Base-by-base conservation (phyloP, 2,797 vertebrate genomes). In the Sebastes elongatus region DNA sequence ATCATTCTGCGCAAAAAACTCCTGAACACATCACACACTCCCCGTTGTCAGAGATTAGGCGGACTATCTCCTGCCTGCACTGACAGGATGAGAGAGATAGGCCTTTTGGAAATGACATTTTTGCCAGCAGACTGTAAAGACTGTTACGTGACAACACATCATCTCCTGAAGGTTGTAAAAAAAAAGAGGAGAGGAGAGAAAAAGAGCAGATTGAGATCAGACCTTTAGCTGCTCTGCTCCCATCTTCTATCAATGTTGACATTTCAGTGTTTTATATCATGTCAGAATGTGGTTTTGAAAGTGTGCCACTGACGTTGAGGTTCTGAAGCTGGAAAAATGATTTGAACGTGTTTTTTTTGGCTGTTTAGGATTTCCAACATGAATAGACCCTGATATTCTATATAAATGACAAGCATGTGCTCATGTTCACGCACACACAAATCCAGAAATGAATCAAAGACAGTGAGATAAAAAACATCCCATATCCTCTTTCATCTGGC, bases 61-160 rank as follows among this genome's bases (percentile, higher is more conserved):
- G 10, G 42, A 18, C 76, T 88, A 92, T 94, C 91, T 90, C 53
- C 64, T 74, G 74, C 90, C 79, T 92, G 91, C 91, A 89, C 86
- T 93, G 93, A 94, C 93, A 87, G 86, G 89, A 86, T 78, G 72
- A 42, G 46, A 28, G 49, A 90, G 88, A 91, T 86, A 78, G 10
- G 25, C 49, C 62, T 74, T 60, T 89, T 86, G 71, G 59, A 90
- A 88, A 91, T 83, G 73, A 76, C 92, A 95, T 94, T 93, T 95
- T 94, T 95, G 92, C 86, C 94, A 95, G 90, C 79, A 94, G 94
- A 96, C 94, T 94, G 90, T 94, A 92, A 92, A 90, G 80, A 55
- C 86, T 66, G 64, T 92, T 94, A 91, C 94, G 95, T 95, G 95
- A 96, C 95, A 93, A 80, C 83, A 61, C 83, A 89, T 74, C 83